Base-by-base conservation (phyloP, 92 coral and sea anemone species). In the Palythoa caribaeorum region DNA sequence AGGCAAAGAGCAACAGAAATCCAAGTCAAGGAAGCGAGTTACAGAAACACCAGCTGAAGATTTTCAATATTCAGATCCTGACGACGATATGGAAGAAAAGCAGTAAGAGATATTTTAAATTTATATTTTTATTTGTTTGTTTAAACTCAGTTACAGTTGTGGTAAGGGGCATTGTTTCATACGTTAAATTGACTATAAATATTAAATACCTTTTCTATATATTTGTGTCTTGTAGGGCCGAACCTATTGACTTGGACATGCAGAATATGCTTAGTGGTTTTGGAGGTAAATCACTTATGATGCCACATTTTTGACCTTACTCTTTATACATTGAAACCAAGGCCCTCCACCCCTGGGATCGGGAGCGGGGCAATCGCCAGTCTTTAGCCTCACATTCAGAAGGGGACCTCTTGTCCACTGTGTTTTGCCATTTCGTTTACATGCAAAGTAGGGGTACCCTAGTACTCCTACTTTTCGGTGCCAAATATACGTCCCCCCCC, bases 1-100 rank as follows among this genome's bases (percentile, higher is more conserved):
- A 28, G 20, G 19, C 13, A 81, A 65, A 28, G 86, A 81, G 12
- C 86, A 81, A 66, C 86, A 68, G 40, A 81, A 69, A 38, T 19
- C 55, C 28, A 87, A 87, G 66, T 59, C 93, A 35, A 87, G 84
- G 63, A 91, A 91, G 79, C 89, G 93, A 37, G 48, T 69, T 12
- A 51, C 90, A 38, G 81, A 80, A 52, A 91, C 93, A 15, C 93
- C 93, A 52, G 88, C 71, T 36, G 83, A 72, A 35, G 91, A 81
- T 38, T 91, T 83, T 54, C 93, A 88, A 62, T 89, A 83, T 87
- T 91, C 91, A 16, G 93, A 91, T 21, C 93, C 83, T 0, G 93
- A 90, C 21, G 93, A 91, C 39, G 93, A 87, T 1, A 83, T 86
- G 15, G 93, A 91, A 47, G 83, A 72, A 47, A 83, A 86, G 60